Conservation (phyloP, 2,113 vertebrate species). For the Pseudonaja textilis region DNA sequence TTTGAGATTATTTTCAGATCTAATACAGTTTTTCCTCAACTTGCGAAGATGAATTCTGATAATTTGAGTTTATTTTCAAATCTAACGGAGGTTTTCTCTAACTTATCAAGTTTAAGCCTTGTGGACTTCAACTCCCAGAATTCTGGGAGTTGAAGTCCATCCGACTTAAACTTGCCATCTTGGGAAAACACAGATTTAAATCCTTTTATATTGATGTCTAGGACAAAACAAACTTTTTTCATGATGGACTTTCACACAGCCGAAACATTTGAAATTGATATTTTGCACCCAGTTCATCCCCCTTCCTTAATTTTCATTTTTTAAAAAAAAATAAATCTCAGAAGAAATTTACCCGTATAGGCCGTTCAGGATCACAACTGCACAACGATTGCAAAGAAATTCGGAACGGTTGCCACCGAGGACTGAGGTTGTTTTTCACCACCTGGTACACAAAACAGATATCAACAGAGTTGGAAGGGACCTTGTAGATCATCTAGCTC, state of each 20-base stretch:
- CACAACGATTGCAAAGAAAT: slow-evolving; percentile 66
- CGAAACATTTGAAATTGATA: neutral
- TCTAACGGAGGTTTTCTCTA: no score
- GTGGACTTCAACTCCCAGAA: neutral
- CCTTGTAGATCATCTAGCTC: no score
- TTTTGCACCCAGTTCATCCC: neutral
- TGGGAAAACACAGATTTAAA: neutral
- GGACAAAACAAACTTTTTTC: neutral
- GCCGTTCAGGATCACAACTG: slow-evolving; percentile 59
- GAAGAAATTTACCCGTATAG: slow-evolving; percentile 56
- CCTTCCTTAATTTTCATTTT: neutral
- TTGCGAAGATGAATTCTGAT: neutral
- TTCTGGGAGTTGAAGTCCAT: neutral
- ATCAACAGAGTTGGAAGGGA: no score
- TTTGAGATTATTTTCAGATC: neutral
- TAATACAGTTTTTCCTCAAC: no score
- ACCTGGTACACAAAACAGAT: slow-evolving; percentile 44
- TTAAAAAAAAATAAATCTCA: no score
- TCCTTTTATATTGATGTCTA: neutral
- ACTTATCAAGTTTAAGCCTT: neutral
- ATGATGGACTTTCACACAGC: neutral
- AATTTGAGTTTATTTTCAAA: no score
- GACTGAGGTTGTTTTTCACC: slow-evolving; percentile 69
- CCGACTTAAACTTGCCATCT: neutral
- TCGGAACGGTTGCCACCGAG: slow-evolving; percentile 64